Evolutionary conservation across 2,113 vertebrate species (phyloP), one percentile per base, ranked within the genome.

Genomic region (Larimichthys polyactis): DNA sequence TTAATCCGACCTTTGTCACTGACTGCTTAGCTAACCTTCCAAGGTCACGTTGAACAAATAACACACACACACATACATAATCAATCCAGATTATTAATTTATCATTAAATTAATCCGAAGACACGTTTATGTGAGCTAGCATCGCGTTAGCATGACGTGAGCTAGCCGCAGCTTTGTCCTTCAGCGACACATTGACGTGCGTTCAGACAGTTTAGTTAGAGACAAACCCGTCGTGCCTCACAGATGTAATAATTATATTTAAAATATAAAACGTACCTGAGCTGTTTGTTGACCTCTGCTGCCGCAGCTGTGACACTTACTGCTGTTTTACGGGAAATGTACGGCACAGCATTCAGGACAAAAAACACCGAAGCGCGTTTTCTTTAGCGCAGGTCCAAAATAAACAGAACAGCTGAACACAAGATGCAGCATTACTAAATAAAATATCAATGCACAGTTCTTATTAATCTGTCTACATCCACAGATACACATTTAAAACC

Each of bases 261-360:
- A 5, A 9, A 43, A 12, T 24, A 40, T 7, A 43, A 1, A 62
- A 16, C 19, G 5, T 88, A 94, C 93, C 93, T 87, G 71, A 60
- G 3, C 1, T 22, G 49, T 62, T 88, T 91, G 83, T 89, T 89
- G 93, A 94, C 93, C 93, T 94, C 92, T 92, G 88, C 11, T 48
- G n/a, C 4, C n/a, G 32, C 0, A 46, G 1, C 72, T 76, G 6
- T 92, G 91, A 91, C 92, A 85, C 8, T n/a, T 0, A 0, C 0
- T 0, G 7, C 5, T n/a, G 8, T n/a, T 85, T 80, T 83, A 78
- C 84, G 80, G 79, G 24, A 77, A 11, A 11, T 5, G 0, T 80
- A 93, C 83, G 88, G 89, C 62, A 58, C 0, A 0, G 2, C 75
- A 0, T 14, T 20, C 0, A n/a, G 85, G 77, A 59, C 89, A 89